phyloP scores from a whole-genome alignment of 2,888 invertebrate species.

The Drosophila atripex region DNA sequence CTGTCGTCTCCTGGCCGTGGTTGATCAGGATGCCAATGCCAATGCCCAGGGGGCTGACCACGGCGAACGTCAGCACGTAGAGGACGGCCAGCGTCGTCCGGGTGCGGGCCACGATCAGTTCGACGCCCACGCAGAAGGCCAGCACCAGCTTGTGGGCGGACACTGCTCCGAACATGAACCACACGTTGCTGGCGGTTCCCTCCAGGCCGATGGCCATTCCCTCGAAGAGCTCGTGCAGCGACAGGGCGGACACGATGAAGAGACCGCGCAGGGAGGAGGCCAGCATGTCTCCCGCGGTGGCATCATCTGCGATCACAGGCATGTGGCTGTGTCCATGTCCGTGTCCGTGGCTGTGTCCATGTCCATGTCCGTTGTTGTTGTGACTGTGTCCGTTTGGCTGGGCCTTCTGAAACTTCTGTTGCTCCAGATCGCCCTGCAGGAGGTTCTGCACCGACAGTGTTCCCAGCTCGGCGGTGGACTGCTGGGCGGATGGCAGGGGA shows the following conservation, averaged over 20 bases:
- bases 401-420: slow-evolving; percentile 59
- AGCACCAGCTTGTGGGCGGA: slow-evolving; percentile 94
- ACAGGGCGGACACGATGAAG: slow-evolving; percentile 90
- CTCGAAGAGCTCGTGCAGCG: slow-evolving; percentile 94
- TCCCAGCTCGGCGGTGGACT: slow-evolving; percentile 37
- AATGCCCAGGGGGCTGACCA: slow-evolving; percentile 89
- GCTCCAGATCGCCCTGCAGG: slow-evolving; percentile 70
- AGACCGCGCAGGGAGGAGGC: slow-evolving; percentile 87
- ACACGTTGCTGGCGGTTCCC: slow-evolving; percentile 86
- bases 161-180: slow-evolving; percentile 93
- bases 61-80: slow-evolving; percentile 90
- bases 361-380: slow-evolving; percentile 28
- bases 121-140: slow-evolving; percentile 94
- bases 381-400: slow-evolving; percentile 48
- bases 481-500: slow-evolving; percentile 6
- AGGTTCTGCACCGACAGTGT: slow-evolving; percentile 73
- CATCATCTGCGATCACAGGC: slow-evolving; percentile 79
- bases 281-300: slow-evolving; percentile 74
- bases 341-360: slow-evolving; percentile 41
- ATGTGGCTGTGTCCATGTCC: slow-evolving; percentile 69
- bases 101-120: slow-evolving; percentile 89
- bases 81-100: slow-evolving; percentile 86
- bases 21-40: slow-evolving; percentile 91
- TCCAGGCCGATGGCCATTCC: slow-evolving; percentile 93
- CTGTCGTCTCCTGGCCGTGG: slow-evolving; percentile 86